Evolutionary conservation across 2,888 invertebrate genomes (phyloP), one percentile per base, ranked within the genome.

Genomic region (Eueremaeus valkanovi): DNA sequence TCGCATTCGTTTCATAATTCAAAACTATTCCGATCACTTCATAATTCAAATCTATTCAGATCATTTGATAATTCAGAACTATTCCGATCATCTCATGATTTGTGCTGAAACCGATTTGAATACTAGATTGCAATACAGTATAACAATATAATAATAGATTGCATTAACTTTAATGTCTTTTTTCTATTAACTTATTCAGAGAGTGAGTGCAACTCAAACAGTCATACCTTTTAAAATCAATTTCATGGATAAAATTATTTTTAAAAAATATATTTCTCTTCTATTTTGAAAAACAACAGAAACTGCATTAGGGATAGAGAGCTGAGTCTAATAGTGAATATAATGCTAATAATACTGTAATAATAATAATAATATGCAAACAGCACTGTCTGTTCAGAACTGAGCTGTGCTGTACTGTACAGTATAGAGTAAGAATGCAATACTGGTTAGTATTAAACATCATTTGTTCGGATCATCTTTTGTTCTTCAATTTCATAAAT

Each of bases 401-500:
- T n/a, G n/a, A n/a, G n/a, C n/a, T n/a, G n/a, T n/a, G n/a, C n/a
- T n/a, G n/a, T n/a, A n/a, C n/a, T n/a, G n/a, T n/a, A n/a, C n/a
- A n/a, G n/a, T n/a, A n/a, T n/a, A n/a, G n/a, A n/a, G n/a, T n/a
- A n/a, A n/a, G n/a, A n/a, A n/a, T 68, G 42, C 24, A 42, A 68
- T 68, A n/a, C 16, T 5, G 6, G 9, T 3, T 3, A 42, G 40
- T 40, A 40, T 68, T 40, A 68, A 40, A 36, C n/a, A 68, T 68
- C 5, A 68, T 68, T 68, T 68, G 68, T 68, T 68, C 16, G 3
- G 18, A n/a, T 36, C 68, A n/a, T 42, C 68, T 24, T 68, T 68
- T 68, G 36, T 40, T 58, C 68, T 68, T 40, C 40, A 68, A 68
- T 68, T 42, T 68, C 68, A 42, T 68, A 68, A 66, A 66, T 66